A percentile compares a stretch with the other conserved stretches of the same genome.
These are phyloP conservation scores for Motacilla alba DNA, from an alignment of 2,113 vertebrate genomes.

Conservation along the genomic window DNA sequence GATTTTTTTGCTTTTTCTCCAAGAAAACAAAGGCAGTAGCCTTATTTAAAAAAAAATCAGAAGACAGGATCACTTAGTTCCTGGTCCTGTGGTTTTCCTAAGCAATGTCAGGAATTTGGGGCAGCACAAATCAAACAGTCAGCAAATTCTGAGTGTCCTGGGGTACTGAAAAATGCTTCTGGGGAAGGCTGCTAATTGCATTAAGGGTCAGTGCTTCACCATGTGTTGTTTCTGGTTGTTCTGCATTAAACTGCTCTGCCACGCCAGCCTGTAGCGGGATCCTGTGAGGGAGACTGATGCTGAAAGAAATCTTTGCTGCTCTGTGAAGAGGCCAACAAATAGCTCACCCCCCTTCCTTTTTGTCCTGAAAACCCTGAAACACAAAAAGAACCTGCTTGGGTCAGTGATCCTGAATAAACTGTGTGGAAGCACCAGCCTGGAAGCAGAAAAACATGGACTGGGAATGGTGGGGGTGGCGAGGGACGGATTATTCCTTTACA, in stretches of 20 bases:
- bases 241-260: not conserved
- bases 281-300: accelerated
- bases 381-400: not conserved
- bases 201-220: not conserved
- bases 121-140: not conserved
- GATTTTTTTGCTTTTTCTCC: not conserved
- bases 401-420: not conserved
- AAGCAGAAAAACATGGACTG: not conserved
- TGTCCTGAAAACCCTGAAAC: not conserved
- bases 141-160: constrained; percentile 23
- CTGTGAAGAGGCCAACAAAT: not conserved
- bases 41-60: not conserved
- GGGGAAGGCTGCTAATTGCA: constrained; percentile 3
- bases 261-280: not conserved
- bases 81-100: constrained; percentile 17
- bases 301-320: not conserved
- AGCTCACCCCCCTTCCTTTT: not conserved
- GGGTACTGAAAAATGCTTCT: constrained; percentile 21
- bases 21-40: not conserved
- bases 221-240: not conserved
- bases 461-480: accelerated
- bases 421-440: not conserved
- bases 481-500: not conserved
- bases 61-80: not conserved
- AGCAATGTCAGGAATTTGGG: constrained; percentile 16